Base-by-base conservation (phyloP, 2,888 invertebrate genomes). In the Elysia crispata region DNA sequence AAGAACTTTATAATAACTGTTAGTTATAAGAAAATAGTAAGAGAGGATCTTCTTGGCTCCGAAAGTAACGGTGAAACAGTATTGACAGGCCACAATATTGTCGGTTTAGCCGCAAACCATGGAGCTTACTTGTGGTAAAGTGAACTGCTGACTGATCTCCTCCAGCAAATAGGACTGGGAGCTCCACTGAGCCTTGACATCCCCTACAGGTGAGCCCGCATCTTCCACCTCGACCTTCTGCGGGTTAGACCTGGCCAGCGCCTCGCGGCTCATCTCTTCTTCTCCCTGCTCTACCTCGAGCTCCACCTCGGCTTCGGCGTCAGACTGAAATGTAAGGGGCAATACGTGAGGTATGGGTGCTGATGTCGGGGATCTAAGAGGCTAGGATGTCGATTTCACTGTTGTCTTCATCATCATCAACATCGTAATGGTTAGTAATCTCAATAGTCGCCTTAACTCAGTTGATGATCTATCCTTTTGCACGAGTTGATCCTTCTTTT, bases 131-230 rank as follows among this genome's bases (percentile, higher is more conserved):
- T 70, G 70, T 30, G 70, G 70, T 1, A 70, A 18, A 8, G 70
- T 70, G 23, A 70, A 89, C 82, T 86, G 87, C 6, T 85, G 62
- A 3, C 85, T 30, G 1, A 89, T 80, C n/a, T 87, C 86, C 30
- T 85, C 85, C 23, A 86, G 82, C 0, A 84, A 85, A 73, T 87
- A 89, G 0, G 86, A 81, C 75, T 87, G 87, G 20, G 82, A 84
- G 74, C 87, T 88, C 88, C 88, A 89, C 33, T 87, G 86, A 0
- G 87, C 87, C 41, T 84, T 73, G 33, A 69, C 25, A 0, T 64
- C 62, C 15, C 77, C 69, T 0, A 11, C 41, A 41, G 41, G 41
- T 41, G 41, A 41, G 41, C 41, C 41, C 5, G 11, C 41, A 41
- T 73, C 33, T 6, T 57, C 80, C 28, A 6, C 41, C 13, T n/a